Percentiles rank a stretch among this genome's conserved stretches.
Conservation (phyloP, 2,113 vertebrate species). For the Chrysochloris asiatica region DNA sequence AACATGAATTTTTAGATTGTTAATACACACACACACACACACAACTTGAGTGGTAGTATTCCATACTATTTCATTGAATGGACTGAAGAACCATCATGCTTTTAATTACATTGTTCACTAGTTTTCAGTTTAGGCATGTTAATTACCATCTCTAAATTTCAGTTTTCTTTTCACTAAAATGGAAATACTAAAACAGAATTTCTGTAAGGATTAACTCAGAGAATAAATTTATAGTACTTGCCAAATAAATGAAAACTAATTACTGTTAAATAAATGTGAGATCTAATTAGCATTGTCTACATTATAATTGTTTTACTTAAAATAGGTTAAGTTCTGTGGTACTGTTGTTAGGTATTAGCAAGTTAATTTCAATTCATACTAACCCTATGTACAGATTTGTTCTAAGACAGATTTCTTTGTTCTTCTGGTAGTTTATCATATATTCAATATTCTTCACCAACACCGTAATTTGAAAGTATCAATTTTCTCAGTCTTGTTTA, state of each 20-base stretch:
- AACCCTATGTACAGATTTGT: too few relatives aligned
- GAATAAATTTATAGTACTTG: neutral
- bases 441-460: too few relatives aligned
- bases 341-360: too few relatives aligned
- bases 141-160: conserved; percentile 4
- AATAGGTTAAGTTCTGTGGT: neutral
- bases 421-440: too few relatives aligned
- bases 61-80: neutral
- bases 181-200: neutral
- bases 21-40: neutral
- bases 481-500: too few relatives aligned
- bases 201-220: neutral
- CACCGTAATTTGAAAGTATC: too few relatives aligned
- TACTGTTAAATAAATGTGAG: neutral
- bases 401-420: too few relatives aligned
- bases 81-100: too few relatives aligned
- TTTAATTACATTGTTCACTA: too few relatives aligned
- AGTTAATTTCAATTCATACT: too few relatives aligned
- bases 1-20: neutral
- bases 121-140: neutral
- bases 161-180: conserved; percentile 26
- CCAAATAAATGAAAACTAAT: conserved; percentile 23
- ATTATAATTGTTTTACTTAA: neutral
- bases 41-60: neutral
- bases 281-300: neutral